Conservation (phyloP, 1,140 invertebrate genomes). For the Amyelois transitella region DNA sequence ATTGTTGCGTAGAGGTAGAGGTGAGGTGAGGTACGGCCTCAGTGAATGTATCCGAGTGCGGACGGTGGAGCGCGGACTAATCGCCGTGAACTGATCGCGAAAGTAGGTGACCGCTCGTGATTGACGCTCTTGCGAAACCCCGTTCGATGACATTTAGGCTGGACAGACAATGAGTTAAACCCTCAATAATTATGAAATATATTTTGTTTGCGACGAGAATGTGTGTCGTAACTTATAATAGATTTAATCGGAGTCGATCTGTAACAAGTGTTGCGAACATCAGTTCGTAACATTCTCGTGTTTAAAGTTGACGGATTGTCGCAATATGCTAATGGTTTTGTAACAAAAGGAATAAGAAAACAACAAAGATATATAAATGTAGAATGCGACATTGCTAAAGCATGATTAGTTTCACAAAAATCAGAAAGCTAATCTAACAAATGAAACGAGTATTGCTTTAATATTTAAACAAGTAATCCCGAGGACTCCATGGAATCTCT, state of each 20-base stretch:
- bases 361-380: too few species aligned
- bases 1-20: conserved; percentile 73
- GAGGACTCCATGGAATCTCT: conserved; percentile 61
- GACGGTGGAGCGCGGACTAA: conserved; percentile 34
- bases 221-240: conserved; percentile 7
- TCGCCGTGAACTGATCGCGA: conserved; percentile 68
- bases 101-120: conserved; percentile 72
- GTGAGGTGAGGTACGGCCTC: conserved; percentile 67
- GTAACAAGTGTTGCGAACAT: background rate
- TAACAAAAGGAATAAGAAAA: too few species aligned
- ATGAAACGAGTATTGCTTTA: background rate
- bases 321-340: background rate
- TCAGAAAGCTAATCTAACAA: background rate
- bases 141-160: conserved; percentile 71
- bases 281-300: background rate
- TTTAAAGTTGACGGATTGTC: background rate
- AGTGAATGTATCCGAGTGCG: conserved; percentile 60
- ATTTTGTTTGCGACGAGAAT: conserved; percentile 8
- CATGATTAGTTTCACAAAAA: background rate
- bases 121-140: conserved; percentile 69
- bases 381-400: too few species aligned
- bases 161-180: conserved; percentile 55
- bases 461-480: conserved; percentile 30
- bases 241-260: background rate
- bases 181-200: conserved; percentile 49